phyloP scores from a whole-genome alignment of 2,888 invertebrate genomes.

The Andrena fulva region DNA sequence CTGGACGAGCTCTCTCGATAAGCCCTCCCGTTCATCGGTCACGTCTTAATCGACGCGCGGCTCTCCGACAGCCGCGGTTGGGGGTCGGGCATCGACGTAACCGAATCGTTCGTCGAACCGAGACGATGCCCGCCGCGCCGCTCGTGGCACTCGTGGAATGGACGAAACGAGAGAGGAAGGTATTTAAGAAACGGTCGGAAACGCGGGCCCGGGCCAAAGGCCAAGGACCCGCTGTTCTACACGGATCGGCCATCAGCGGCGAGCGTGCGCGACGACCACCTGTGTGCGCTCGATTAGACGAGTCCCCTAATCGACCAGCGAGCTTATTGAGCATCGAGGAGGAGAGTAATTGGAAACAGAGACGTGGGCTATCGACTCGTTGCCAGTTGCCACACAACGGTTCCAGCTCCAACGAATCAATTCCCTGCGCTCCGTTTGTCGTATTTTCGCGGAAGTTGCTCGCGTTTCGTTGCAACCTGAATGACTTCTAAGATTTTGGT shows the following conservation, averaged over 20 bases:
- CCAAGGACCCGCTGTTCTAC: constrained; percentile 46
- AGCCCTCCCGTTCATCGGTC: constrained; percentile 69
- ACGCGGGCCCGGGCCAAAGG: constrained; percentile 53
- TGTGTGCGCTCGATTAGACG: constrained; percentile 62
- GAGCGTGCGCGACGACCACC: constrained; percentile 40
- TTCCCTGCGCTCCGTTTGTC: too few species aligned
- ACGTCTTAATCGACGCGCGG: constrained; percentile 72
- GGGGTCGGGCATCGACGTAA: constrained; percentile 70
- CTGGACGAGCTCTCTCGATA: constrained; percentile 65
- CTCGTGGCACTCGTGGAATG: constrained; percentile 41
- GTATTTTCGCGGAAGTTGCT: too few species aligned
- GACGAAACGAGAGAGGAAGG: constrained; percentile 49
- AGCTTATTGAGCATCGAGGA: constrained; percentile 54
- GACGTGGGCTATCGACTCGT: background rate
- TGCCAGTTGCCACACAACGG: background rate
- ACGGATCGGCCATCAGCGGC: constrained; percentile 49
- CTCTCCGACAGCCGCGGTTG: constrained; percentile 69
- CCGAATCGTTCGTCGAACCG: constrained; percentile 64
- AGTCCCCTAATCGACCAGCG: constrained; percentile 59
- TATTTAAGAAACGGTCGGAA: constrained; percentile 53
- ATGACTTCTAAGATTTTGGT: too few species aligned
- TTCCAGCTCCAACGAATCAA: background rate
- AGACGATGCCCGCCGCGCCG: constrained; percentile 33
- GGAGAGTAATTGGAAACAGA: constrained; percentile 21
- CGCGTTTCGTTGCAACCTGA: too few species aligned